A percentile compares a stretch with the other conserved stretches of the same genome.
Conservation (phyloP, 2,113 vertebrate species). For the Indri indri region DNA sequence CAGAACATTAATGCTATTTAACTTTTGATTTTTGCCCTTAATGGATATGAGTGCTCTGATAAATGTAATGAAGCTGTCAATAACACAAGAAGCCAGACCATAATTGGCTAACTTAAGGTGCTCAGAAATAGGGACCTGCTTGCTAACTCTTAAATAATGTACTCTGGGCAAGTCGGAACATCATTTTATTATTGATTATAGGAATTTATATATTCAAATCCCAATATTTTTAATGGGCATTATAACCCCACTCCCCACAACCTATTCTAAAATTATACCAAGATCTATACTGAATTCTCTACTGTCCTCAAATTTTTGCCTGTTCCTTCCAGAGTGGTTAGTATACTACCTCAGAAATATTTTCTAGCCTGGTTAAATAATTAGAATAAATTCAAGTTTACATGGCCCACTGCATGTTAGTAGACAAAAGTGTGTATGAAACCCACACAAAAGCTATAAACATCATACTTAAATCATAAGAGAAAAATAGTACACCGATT, state of each 20-base stretch:
- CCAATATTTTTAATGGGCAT: constrained; percentile 39
- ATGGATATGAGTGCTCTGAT: constrained; percentile 37
- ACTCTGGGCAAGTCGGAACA: constrained; percentile 31
- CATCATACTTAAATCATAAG: constrained; percentile 78
- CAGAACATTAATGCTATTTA: constrained; percentile 67
- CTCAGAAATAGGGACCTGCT: constrained; percentile 21
- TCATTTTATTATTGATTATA: constrained; percentile 22
- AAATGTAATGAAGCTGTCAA: constrained; percentile 55
- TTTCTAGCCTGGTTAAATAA: constrained; percentile 57
- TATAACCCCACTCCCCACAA: constrained; percentile 17
- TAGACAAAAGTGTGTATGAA: constrained; percentile 69
- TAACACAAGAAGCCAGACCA: constrained; percentile 36
- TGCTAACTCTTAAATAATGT: constrained; percentile 61
- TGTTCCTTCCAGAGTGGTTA: constrained; percentile 21
- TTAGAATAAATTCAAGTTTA: constrained; percentile 79
- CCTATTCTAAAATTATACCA: constrained; percentile 54
- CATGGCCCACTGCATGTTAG: constrained; percentile 59
- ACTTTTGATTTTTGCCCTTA: constrained; percentile 64
- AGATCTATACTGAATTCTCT: constrained; percentile 52
- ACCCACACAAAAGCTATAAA: constrained; percentile 75
- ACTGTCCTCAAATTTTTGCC: background rate
- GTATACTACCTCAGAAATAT: constrained; percentile 17
- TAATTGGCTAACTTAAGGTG: constrained; percentile 46
- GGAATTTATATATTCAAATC: constrained; percentile 58
- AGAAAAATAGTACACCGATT: constrained; percentile 76